Base-by-base conservation (phyloP, 2,888 invertebrate species). In the Operophtera brumata region DNA sequence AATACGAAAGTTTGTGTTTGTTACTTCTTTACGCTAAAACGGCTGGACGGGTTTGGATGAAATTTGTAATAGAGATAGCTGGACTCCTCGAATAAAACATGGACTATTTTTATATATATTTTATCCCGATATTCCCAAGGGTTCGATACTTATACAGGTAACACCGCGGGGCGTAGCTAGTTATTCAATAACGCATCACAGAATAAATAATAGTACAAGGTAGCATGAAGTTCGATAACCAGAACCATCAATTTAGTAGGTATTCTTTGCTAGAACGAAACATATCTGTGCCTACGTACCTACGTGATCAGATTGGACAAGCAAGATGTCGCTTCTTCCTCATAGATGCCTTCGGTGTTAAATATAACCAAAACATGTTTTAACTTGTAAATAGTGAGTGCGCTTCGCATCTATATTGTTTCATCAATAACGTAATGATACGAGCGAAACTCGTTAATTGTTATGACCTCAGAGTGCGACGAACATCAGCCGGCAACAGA, bases 401-500 rank as follows among this genome's bases (percentile, higher is more conserved):
- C 47, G 55, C 34, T 55, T 63, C 56, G 52, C 50, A 57, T 69
- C 36, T 50, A 56, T 53, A 43, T 48, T 52, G 32, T 48, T 57
- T 39, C 25, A 42, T 34, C 28, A 20, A 3, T 20, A 20, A 54
- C 44, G 43, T 49, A 49, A 66, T 72, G 67, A 73, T 71, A 73
- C 71, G 71, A 72, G 68, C 66, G 69, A 73, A 77, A 77, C 73
- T 73, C 63, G 68, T 73, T 66, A 71, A 77, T 75, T 75, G 71
- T 72, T 70, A 72, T 69, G 80, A 80, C 80, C 80, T 82, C 79
- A 77, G 63, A 69, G 65, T 65, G 67, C 70, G 70, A 67, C 67
- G 70, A 65, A 70, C 69, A 73, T 44, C 52, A 47, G 50, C 40
- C 46, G 54, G 70, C 73, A 77, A 73, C 70, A 69, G 70, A 65